Conservation (phyloP, 2,113 vertebrate species). For the human region DNA sequence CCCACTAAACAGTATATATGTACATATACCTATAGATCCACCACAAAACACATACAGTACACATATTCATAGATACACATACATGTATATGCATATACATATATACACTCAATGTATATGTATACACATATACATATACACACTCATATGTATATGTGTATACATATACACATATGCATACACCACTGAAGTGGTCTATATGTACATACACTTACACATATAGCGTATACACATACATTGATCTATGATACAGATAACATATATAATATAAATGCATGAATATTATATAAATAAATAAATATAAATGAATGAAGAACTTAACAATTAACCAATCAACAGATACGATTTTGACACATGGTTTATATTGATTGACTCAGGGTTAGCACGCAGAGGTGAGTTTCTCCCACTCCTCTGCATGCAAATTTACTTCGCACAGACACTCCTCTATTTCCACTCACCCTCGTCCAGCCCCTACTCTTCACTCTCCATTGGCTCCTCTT, state of each 20-base stretch:
- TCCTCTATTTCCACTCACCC: rapidly evolving
- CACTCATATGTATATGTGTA: neutral
- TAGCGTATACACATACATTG: neutral
- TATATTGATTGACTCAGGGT: neutral
- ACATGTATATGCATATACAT: too few relatives aligned
- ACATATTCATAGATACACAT: neutral
- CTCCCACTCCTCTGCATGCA: neutral
- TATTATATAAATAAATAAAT: neutral
- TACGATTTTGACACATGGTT: rapidly evolving
- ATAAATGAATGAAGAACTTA: neutral
- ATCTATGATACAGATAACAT: neutral
- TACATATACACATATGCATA: too few relatives aligned
- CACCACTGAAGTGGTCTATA: too few relatives aligned
- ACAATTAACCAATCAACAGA: too few relatives aligned
- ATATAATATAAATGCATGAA: neutral
- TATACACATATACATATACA: neutral
- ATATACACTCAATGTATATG: rapidly evolving
- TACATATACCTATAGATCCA: neutral
- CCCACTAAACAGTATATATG: neutral
- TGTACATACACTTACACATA: neutral
- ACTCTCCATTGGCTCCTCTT: rapidly evolving
- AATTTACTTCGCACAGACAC: too few relatives aligned
- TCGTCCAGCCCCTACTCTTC: rapidly evolving
- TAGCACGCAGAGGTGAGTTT: neutral
- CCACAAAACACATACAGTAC: neutral